These are phyloP conservation scores for Poeciliopsis turrubarensis DNA, from an alignment of 2,113 vertebrate genomes.

Conservation along the genomic window DNA sequence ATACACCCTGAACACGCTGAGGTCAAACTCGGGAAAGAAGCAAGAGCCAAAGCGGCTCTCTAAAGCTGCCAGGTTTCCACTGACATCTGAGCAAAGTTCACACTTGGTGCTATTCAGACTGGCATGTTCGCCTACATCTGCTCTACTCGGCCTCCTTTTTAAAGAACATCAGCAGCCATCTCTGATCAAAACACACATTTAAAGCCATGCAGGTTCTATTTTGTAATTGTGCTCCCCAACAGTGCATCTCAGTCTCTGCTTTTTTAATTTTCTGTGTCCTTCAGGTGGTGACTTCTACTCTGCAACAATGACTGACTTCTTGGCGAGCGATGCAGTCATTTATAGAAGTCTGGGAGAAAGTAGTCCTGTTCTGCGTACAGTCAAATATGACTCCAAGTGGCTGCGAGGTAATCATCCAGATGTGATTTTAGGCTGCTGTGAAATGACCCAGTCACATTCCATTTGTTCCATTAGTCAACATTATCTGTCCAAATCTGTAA, in stretches of 20 bases:
- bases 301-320: constrained; percentile 91
- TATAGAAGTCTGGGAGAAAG: constrained; percentile 90
- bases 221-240: neutral
- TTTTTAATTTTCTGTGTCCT: neutral
- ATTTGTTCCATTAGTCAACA: neutral
- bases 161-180: constrained; percentile 52
- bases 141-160: constrained; percentile 27
- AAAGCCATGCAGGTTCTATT: constrained; percentile 13
- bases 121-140: constrained; percentile 30
- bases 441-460: neutral
- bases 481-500: neutral
- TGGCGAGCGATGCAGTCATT: constrained; percentile 91
- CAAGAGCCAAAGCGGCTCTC: constrained; percentile 34
- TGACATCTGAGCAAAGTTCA: constrained; percentile 77
- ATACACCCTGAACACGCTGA: constrained; percentile 15
- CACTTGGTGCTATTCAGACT: constrained; percentile 45
- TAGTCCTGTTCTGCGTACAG: constrained; percentile 84
- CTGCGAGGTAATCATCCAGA: constrained; percentile 84
- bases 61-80: constrained; percentile 64
- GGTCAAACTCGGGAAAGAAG: constrained; percentile 21
- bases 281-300: constrained; percentile 92
- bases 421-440: neutral
- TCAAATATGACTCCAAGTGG: constrained; percentile 97
- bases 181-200: constrained; percentile 43
- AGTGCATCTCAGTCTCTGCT: neutral